phyloP scores from a whole-genome alignment of 2,113 vertebrate genomes.

The Lontra canadensis region DNA sequence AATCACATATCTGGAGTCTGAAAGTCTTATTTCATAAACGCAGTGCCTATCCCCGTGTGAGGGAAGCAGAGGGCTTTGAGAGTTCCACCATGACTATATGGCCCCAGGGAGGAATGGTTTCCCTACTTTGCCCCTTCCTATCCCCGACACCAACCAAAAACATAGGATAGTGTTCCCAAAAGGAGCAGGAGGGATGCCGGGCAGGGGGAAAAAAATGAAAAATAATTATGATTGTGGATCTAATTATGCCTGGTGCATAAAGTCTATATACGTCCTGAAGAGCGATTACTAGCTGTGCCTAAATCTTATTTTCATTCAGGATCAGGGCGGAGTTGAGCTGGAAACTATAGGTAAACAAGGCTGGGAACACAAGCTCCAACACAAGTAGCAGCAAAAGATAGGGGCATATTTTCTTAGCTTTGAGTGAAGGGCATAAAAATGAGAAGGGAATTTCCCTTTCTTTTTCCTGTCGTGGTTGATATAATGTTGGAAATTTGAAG shows the following conservation, averaged over 20 bases:
- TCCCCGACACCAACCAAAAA: not conserved
- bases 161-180: not conserved
- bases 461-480: not conserved
- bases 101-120: not conserved
- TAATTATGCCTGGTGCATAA: not conserved
- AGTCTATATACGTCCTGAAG: not conserved
- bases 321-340: not conserved
- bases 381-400: not conserved
- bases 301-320: not conserved
- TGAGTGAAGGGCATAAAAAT: not conserved
- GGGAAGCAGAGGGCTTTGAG: not conserved
- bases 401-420: not conserved
- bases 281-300: not conserved
- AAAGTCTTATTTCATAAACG: not conserved
- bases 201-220: not conserved
- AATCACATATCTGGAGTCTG: not conserved
- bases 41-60: not conserved
- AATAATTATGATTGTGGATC: not conserved
- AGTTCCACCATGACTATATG: too few relatives aligned
- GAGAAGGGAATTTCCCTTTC: not conserved
- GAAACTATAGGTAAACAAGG: constrained; percentile 40
- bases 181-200: not conserved
- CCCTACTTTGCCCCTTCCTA: not conserved
- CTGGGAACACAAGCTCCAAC: not conserved
- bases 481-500: not conserved